A percentile compares a stretch with the other conserved stretches of the same genome.
phyloP scores from a whole-genome alignment of 2,888 invertebrate species.

The Dysmachus trigonus region DNA sequence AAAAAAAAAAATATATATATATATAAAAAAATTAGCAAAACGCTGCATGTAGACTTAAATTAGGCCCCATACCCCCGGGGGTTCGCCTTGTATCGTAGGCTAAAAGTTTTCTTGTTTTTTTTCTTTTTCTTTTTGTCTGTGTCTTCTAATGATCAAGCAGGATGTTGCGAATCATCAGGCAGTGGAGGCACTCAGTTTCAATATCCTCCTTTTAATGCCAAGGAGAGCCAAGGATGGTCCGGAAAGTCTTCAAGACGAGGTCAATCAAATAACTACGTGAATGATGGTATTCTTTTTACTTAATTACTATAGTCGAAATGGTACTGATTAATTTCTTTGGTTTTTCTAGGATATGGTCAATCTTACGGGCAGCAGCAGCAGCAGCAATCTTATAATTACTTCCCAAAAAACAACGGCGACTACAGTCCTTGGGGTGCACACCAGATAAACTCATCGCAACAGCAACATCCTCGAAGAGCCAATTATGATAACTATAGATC shows the following conservation, averaged over 20 bases:
- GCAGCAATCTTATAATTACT: constrained; percentile 74
- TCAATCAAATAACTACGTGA: constrained; percentile 47
- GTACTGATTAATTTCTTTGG: not conserved
- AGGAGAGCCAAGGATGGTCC: constrained; percentile 78
- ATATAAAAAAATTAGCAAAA: too few species aligned
- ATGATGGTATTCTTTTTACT: constrained; percentile 46
- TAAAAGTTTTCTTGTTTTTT: not conserved
- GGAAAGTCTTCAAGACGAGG: constrained; percentile 40
- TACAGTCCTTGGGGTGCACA: constrained; percentile 79
- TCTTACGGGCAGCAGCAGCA: constrained; percentile 68
- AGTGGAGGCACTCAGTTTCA: constrained; percentile 74
- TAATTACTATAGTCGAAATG: not conserved
- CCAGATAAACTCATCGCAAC: constrained; percentile 65
- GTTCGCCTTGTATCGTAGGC: not conserved
- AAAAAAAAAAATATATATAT: not conserved
- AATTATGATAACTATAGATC: constrained; percentile 78
- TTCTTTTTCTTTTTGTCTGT: not conserved
- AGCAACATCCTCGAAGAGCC: constrained; percentile 64
- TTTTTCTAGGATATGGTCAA: constrained; percentile 59
- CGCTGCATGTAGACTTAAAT: not conserved
- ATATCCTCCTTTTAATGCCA: constrained; percentile 91
- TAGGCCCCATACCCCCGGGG: not conserved
- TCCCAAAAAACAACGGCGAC: constrained; percentile 86
- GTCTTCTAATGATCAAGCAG: constrained; percentile 60
- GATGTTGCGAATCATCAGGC: constrained; percentile 74